phyloP scores from a whole-genome alignment of 2,888 invertebrate genomes.

The Herminia tarsipennalis region DNA sequence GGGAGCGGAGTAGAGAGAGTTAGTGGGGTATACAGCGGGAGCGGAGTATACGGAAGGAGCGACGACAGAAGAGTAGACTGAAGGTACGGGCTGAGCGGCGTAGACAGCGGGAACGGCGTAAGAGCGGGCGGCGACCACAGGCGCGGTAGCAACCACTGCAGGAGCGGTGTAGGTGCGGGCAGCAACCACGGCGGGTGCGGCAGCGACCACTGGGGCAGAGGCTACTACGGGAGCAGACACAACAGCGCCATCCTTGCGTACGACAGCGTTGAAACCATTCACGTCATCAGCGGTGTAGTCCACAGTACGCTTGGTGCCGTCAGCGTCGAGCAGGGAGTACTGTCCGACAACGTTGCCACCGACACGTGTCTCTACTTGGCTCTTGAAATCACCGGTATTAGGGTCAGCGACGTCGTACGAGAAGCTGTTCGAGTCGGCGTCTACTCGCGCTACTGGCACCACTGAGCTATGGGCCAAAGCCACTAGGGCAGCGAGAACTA shows the following conservation, averaged over 20 bases:
- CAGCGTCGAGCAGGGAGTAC: slow-evolving; percentile 83
- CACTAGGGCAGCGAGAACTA: slow-evolving; percentile 73
- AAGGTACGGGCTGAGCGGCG: slow-evolving; percentile 10
- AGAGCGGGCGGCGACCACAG: slow-evolving; percentile 15
- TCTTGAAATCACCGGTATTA: slow-evolving; percentile 85
- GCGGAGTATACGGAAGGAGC: not conserved
- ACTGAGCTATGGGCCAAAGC: slow-evolving; percentile 74
- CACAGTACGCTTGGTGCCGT: slow-evolving; percentile 84
- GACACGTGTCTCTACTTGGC: slow-evolving; percentile 82
- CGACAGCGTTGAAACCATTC: slow-evolving; percentile 86
- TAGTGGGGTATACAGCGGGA: too few relatives aligned
- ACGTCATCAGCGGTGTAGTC: slow-evolving; percentile 85
- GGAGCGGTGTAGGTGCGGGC: slow-evolving; percentile 44
- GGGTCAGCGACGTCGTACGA: slow-evolving; percentile 85
- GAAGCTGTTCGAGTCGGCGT: slow-evolving; percentile 80
- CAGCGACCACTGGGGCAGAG: slow-evolving; percentile 56
- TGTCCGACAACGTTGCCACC: slow-evolving; percentile 83
- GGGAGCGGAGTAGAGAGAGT: not conserved
- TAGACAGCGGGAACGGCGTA: slow-evolving; percentile 15
- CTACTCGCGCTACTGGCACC: slow-evolving; percentile 82
- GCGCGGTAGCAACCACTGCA: not conserved
- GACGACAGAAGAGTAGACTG: slow-evolving; percentile 4
- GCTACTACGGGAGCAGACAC: slow-evolving; percentile 63
- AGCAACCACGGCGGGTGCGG: slow-evolving; percentile 39
- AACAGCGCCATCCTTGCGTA: slow-evolving; percentile 79